These are phyloP conservation scores for Sardina pilchardus DNA, from an alignment of 2,113 vertebrate genomes.

Conservation along the genomic window DNA sequence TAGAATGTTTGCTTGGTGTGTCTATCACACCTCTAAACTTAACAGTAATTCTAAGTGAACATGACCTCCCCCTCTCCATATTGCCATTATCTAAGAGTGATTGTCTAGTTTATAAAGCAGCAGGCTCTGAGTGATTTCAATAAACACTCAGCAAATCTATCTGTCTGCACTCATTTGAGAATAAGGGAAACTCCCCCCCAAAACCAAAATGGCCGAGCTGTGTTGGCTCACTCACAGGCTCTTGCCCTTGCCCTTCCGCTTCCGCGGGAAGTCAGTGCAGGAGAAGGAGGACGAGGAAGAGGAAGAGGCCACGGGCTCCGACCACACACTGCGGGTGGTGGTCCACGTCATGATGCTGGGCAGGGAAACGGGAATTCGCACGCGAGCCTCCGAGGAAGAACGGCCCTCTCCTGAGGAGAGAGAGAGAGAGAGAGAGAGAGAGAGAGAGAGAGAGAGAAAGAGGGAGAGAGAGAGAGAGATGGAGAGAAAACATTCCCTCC, in stretches of 20 bases:
- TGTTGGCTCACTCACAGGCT: constrained; percentile 72
- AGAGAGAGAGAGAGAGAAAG: background rate
- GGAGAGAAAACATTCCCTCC: background rate
- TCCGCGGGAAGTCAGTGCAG: constrained; percentile 77
- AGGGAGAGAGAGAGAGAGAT: background rate
- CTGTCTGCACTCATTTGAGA: too few species aligned
- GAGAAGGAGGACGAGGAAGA: constrained; percentile 56
- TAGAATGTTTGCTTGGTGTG: too few species aligned
- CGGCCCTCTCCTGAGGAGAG: background rate
- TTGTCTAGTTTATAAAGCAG: too few species aligned
- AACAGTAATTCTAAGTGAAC: too few species aligned
- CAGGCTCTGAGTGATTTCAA: too few species aligned
- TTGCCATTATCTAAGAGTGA: too few species aligned
- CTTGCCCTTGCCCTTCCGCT: constrained; percentile 83
- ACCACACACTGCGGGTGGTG: constrained; percentile 1
- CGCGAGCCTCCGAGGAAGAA: background rate
- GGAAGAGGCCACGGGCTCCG: constrained; percentile 68
- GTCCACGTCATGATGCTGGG: background rate
- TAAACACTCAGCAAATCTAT: too few species aligned
- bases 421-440: background rate
- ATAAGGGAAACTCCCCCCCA: too few species aligned
- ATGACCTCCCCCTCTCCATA: too few species aligned
- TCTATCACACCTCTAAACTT: too few species aligned
- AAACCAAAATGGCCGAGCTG: too few species aligned
- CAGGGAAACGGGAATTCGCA: background rate